Percentiles rank a stretch among this genome's conserved stretches.
These are phyloP conservation scores for Ashinkailepas kermadecensis DNA, from an alignment of 2,888 invertebrate species.

Conservation along the genomic window DNA sequence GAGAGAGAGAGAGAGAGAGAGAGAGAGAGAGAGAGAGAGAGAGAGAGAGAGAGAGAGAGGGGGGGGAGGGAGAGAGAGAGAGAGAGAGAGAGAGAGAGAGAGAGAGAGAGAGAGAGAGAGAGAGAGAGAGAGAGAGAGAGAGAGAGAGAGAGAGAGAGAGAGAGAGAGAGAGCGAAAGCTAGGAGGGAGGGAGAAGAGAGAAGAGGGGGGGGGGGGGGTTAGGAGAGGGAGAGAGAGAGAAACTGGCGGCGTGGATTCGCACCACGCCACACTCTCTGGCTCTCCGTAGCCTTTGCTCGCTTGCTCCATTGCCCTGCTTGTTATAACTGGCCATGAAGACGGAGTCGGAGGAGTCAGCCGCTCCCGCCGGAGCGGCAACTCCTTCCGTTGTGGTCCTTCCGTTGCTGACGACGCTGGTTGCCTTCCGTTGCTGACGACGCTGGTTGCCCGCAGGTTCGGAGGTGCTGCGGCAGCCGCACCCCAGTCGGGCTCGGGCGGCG, in stretches of 20 bases:
- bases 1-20: constrained; percentile 11
- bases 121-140: constrained; percentile 24
- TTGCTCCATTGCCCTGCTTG: no score
- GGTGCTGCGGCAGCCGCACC: neutral
- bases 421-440: neutral
- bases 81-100: constrained; percentile 25
- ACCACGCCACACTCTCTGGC: no score
- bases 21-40: constrained; percentile 24
- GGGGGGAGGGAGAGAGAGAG: constrained; percentile 24
- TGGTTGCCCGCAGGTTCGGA: neutral
- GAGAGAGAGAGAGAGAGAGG: constrained; percentile 26
- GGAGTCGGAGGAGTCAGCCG: no score
- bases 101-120: constrained; percentile 23
- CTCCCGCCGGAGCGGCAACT: no score
- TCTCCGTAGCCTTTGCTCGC: no score
- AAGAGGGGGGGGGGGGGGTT: no score
- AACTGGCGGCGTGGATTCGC: no score
- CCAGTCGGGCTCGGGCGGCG: neutral
- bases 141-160: constrained; percentile 11
- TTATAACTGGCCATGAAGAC: no score
- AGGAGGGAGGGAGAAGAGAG: neutral
- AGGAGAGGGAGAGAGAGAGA: constrained; percentile 22
- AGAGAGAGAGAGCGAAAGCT: constrained; percentile 11
- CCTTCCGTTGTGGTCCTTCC: no score
- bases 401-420: neutral